A percentile compares a stretch with the other conserved stretches of the same genome.
These are phyloP conservation scores for Tachystola acroxantha DNA, from an alignment of 2,888 invertebrate species.

Conservation along the genomic window DNA sequence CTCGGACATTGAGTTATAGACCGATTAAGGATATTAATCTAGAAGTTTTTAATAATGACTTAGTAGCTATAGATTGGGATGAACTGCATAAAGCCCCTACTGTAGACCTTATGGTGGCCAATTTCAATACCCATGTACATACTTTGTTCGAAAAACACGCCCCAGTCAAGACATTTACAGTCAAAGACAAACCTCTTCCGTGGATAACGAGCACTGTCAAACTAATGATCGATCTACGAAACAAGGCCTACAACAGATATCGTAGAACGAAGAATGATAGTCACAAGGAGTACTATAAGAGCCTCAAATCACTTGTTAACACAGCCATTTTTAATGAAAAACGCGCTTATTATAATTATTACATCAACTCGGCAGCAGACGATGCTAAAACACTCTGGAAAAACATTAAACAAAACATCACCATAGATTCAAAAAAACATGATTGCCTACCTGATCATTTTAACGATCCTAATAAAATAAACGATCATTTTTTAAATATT, in stretches of 20 bases:
- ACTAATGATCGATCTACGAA: conserved; percentile 15
- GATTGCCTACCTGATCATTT: not conserved
- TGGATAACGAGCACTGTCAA: conserved; percentile 17
- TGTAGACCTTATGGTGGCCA: not conserved
- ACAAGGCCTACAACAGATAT: conserved; percentile 10
- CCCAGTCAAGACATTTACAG: conserved; percentile 4
- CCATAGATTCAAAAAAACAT: not conserved
- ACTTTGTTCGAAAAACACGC: conserved; percentile 16
- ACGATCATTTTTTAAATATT: not conserved
- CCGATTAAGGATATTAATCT: not conserved
- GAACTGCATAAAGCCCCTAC: not conserved
- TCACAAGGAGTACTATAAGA: conserved; percentile 11
- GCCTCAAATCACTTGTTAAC: conserved; percentile 11
- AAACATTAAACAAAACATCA: not conserved
- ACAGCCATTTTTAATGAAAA: conserved; percentile 13
- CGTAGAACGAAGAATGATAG: conserved; percentile 5
- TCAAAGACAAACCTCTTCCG: conserved; percentile 10
- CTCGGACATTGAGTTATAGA: not conserved
- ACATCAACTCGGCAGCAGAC: conserved; percentile 12
- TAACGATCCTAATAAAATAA: not conserved
- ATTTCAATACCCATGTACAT: not conserved
- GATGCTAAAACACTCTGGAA: conserved; percentile 8
- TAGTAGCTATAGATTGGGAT: not conserved
- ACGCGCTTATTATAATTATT: conserved; percentile 9
- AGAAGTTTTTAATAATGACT: not conserved